A percentile compares a stretch with the other conserved stretches of the same genome.
Conservation (phyloP, 2,113 vertebrate genomes). For the Stomatorhinus ivindoensis region DNA sequence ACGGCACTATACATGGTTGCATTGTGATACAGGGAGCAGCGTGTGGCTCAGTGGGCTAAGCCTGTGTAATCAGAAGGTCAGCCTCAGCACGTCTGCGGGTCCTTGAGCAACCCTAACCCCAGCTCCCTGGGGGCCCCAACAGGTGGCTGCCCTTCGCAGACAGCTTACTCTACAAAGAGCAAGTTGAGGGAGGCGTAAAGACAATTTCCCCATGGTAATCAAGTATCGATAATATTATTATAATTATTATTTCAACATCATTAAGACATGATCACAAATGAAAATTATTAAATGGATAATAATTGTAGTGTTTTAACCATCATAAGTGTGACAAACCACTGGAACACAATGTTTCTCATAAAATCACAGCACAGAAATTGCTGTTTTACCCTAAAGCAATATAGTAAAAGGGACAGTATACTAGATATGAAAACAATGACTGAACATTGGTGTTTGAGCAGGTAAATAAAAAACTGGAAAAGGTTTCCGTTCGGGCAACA, state of each 20-base stretch:
- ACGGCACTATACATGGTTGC: background rate
- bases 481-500: background rate
- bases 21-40: background rate
- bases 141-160: too few species aligned
- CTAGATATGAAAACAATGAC: background rate
- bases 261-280: background rate
- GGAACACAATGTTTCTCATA: background rate
- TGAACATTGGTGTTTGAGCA: background rate
- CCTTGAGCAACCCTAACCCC: too few species aligned
- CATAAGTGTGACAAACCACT: background rate
- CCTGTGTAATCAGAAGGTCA: too few species aligned
- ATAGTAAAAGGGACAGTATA: background rate
- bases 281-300: background rate
- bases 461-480: background rate
- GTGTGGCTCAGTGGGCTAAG: too few species aligned
- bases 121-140: too few species aligned
- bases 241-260: background rate
- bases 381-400: background rate
- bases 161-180: too few species aligned
- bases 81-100: too few species aligned
- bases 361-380: background rate
- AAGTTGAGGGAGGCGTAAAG: too few species aligned
- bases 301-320: background rate
- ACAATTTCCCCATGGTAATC: too few species aligned
- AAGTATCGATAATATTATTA: too few species aligned